Percentiles rank a stretch among this genome's conserved stretches.
phyloP scores from a whole-genome alignment of 2,113 vertebrate species.

The Cochlearius cochlearius region DNA sequence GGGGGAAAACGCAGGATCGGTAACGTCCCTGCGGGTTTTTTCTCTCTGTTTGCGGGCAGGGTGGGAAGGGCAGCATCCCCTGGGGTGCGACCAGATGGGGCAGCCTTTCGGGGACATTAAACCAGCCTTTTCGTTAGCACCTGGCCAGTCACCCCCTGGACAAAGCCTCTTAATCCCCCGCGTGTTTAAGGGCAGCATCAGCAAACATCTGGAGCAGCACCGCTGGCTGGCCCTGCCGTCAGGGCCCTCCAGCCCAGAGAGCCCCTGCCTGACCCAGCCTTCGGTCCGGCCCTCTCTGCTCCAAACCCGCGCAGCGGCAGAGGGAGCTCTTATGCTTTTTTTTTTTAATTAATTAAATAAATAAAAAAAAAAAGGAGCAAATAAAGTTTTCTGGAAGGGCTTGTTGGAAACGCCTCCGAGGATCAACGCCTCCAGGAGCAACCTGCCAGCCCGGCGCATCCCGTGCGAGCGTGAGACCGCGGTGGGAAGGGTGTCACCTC shows the following conservation, averaged over 20 bases:
- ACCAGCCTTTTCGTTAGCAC: neutral
- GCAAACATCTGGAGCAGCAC: neutral
- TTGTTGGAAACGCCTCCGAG: neutral
- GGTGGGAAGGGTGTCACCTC: neutral
- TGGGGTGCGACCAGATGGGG: neutral
- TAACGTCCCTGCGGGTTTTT: neutral
- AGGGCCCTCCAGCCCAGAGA: neutral
- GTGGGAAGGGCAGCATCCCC: neutral
- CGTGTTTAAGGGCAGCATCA: neutral
- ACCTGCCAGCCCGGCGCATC: neutral
- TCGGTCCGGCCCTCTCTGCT: accelerated
- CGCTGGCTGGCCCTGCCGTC: accelerated
- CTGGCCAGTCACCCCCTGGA: neutral
- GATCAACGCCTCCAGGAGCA: neutral
- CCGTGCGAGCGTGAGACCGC: accelerated
- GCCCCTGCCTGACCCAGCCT: accelerated
- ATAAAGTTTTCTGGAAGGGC: neutral
- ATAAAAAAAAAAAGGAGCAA: neutral
- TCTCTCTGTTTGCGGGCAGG: accelerated
- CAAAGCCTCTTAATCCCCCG: neutral
- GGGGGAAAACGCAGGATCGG: accelerated
- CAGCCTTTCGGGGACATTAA: neutral
- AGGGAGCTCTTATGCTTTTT: constrained; percentile 12
- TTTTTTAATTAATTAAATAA: neutral
- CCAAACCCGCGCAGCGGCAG: neutral